Base-by-base conservation (phyloP, 2,113 vertebrate species). In the Neogobius melanostomus region DNA sequence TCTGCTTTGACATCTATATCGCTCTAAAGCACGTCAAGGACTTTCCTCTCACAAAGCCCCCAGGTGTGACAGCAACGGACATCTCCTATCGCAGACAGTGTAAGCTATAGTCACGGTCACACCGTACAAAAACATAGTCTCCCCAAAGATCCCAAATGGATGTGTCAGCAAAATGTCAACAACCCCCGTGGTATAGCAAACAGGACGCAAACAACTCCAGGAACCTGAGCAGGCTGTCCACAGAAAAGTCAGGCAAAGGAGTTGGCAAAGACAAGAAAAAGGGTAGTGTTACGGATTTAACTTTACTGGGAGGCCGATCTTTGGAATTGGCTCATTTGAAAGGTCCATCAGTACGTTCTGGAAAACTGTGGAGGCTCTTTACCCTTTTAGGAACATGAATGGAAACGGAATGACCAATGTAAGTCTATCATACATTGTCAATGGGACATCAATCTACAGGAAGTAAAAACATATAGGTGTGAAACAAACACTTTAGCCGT, bases 141-240 rank as follows among this genome's bases (percentile, higher is more conserved):
- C 48, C 53, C 81, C 77, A 64, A 73, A 75, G 76, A 81, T 75
- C 66, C 50, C 57, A 68, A 71, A 86, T 83, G 80, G 51, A 79
- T 82, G 79, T 80, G 83, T 87, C 83, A 83, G 64, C 72, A 68
- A 79, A 81, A 80, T 79, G 85, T 83, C 80, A 78, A 71, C 70
- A 66, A 73, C 76, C 49, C 73, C 70, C 59, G 74, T 82, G 53
- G 79, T 54, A 73, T 51, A 57, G 21, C 11, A 42, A 59, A 42
- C 21, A 57, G 51, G 73, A 71, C 46, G 66, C 17, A 64, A 72
- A 67, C 47, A 77, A 67, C 15, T 77, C 11, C 8, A 43, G 36
- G 64, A 50, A 56, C 66, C 45, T 46, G 66, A 60, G 50, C 45
- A 4, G 83, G 88, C 11, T 50, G 75, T 77, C 65, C 56, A 77